Conservation (phyloP, 2,797 vertebrate genomes). For the Typhlichthys subterraneus region DNA sequence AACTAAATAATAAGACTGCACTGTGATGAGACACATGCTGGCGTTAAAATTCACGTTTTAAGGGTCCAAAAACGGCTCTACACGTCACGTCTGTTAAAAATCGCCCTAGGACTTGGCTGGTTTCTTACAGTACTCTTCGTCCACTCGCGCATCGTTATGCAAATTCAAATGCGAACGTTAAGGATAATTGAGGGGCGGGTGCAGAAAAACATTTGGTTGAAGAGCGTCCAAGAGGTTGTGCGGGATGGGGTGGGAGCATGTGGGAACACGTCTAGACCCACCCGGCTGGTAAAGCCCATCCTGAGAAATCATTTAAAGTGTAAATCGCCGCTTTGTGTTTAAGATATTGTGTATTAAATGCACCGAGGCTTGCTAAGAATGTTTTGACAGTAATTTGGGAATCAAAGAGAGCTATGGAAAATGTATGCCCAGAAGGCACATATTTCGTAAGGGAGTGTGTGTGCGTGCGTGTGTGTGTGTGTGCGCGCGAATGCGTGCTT, state of each 20-base stretch:
- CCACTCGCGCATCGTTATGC: no score
- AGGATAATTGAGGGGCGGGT: conserved; percentile 11
- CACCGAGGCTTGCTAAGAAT: conserved; percentile 40
- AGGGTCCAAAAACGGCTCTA: no score
- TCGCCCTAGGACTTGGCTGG: no score
- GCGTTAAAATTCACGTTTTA: no score
- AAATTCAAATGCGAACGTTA: no score
- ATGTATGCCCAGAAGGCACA: conserved; percentile 43
- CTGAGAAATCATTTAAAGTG: conserved; percentile 45
- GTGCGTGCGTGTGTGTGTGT: conserved; percentile 26
- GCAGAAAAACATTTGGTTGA: conserved; percentile 26
- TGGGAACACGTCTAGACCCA: conserved; percentile 41
- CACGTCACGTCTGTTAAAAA: neutral
- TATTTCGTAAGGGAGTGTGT: conserved; percentile 34
- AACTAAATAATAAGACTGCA: no score
- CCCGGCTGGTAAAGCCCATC: conserved; percentile 38
- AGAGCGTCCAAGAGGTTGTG: conserved; percentile 4
- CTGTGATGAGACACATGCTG: no score
- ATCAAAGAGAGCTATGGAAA: conserved; percentile 59
- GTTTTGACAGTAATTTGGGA: conserved; percentile 71
- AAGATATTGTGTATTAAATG: conserved; percentile 43
- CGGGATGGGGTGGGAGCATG: conserved; percentile 14
- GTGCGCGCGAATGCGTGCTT: conserved; percentile 1
- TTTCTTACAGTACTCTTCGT: no score
- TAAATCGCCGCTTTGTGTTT: conserved; percentile 52